Base-by-base conservation (phyloP, 1,140 invertebrate genomes). In the Drosophila pallidifrons region DNA sequence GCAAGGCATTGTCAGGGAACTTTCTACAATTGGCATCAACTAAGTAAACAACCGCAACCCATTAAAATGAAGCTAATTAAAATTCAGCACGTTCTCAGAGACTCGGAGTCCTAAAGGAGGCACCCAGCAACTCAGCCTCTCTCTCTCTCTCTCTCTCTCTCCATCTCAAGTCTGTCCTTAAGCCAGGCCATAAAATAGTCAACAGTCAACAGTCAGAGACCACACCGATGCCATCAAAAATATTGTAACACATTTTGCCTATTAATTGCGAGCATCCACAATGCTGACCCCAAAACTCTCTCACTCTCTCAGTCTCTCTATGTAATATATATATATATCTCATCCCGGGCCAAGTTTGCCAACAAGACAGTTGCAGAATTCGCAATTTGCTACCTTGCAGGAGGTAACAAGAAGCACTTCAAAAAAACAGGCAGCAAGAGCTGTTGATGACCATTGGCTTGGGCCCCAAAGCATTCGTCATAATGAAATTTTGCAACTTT, bases 231-330 rank as follows among this genome's bases (percentile, higher is more conserved):
- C 77, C 80, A 88, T 87, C 85, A 89, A 77, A 87, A 88, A 88
- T 88, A 87, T 87, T 87, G 83, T 80, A 87, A 67, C 81, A 88
- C 83, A 88, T 78, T 87, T 88, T 78, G 70, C 85, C 80, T 87
- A 89, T 87, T 87, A 87, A 87, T 89, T 88, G 77, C 72, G 51
- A 49, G 32, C 47, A 30, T 20, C 60, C 55, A 52, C 51, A 65
- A 43, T 54, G 66, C 55, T 49, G 8, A 15, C 16, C 45, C n/a
- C 5, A 43, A 43, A 43, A 38, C 35, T 38, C 8, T 30, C 30
- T 32, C 20, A 4, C 20, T 4, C 20, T 25, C 35, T 41, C 35
- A 1, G 15, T 38, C 66, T 69, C 3, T 25, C 20, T 25, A 0
- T n/a, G n/a, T n/a, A n/a, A n/a, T n/a, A n/a, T 25, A 25, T 25